phyloP scores from a whole-genome alignment of 2,888 invertebrate species.

The Synergus laeviventris region DNA sequence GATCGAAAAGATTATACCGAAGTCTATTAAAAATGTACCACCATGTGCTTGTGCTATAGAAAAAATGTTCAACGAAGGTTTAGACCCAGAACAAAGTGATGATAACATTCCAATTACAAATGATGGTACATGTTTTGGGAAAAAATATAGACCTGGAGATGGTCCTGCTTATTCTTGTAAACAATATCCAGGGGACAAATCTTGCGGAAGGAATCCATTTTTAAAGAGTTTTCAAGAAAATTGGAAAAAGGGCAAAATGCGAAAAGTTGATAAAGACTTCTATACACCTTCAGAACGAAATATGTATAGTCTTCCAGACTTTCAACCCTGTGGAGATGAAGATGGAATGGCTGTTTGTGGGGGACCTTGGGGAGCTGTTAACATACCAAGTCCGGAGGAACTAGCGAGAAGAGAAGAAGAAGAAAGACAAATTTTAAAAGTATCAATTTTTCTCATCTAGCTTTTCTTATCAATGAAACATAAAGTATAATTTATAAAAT shows the following conservation, averaged over 20 bases:
- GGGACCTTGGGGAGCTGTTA: constrained; percentile 60
- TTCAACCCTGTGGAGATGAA: constrained; percentile 61
- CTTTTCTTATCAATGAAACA: neutral
- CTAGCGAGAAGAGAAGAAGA: constrained; percentile 56
- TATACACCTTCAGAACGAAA: constrained; percentile 46
- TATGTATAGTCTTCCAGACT: constrained; percentile 61
- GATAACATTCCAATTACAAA: constrained; percentile 61
- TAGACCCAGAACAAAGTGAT: constrained; percentile 48
- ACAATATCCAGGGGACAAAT: constrained; percentile 52
- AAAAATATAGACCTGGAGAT: constrained; percentile 60
- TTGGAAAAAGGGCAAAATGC: constrained; percentile 39
- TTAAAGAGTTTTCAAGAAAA: constrained; percentile 30
- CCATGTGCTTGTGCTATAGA: constrained; percentile 65
- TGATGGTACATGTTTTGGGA: constrained; percentile 60
- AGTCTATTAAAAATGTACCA: constrained; percentile 60
- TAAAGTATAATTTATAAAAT: constrained; percentile 51
- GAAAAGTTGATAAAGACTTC: neutral
- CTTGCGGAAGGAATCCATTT: constrained; percentile 47
- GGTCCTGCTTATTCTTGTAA: constrained; percentile 59
- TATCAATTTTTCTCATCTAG: constrained; percentile 3
- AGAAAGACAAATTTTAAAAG: constrained; percentile 48
- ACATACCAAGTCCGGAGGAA: constrained; percentile 58
- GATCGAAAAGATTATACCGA: constrained; percentile 45
- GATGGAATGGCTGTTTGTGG: constrained; percentile 61
- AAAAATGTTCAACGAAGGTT: constrained; percentile 54